phyloP scores from a whole-genome alignment of 2,797 vertebrate genomes.

The Mycteria americana region DNA sequence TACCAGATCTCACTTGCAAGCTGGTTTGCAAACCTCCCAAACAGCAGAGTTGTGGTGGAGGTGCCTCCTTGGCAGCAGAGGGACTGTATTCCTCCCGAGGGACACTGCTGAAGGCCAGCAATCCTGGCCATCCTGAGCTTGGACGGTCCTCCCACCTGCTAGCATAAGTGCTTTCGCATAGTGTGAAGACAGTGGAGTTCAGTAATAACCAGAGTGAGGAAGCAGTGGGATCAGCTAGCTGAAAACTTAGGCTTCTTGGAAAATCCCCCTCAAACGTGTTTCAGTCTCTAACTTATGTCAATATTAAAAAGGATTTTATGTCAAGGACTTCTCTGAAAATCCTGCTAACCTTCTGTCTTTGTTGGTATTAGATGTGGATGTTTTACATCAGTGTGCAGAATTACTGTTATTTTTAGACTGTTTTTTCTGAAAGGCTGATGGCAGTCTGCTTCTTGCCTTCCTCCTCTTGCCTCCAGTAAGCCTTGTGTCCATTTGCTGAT shows the following conservation, averaged over 20 bases:
- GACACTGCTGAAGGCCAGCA: not conserved
- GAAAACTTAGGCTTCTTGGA: not conserved
- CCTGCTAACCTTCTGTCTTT: not conserved
- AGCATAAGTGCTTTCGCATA: not conserved
- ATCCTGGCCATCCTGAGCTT: not conserved
- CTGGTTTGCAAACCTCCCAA: not conserved
- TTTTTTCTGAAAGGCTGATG: not conserved
- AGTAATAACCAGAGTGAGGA: not conserved
- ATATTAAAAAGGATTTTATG: not conserved
- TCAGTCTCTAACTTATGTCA: not conserved
- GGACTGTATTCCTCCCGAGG: not conserved
- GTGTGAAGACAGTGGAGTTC: not conserved
- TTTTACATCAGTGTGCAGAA: not conserved
- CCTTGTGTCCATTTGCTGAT: not conserved
- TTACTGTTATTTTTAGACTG: not conserved
- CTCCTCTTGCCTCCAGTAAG: not conserved
- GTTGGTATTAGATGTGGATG: not conserved
- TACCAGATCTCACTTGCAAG: not conserved
- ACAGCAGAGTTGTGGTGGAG: not conserved
- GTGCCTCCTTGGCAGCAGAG: not conserved
- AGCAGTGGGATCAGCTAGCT: not conserved
- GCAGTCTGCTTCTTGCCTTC: not conserved
- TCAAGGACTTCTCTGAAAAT: not conserved
- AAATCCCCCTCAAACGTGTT: not conserved
- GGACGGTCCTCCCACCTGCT: not conserved